phyloP scores from a whole-genome alignment of 2,888 invertebrate genomes.

The Sphaerophoria taeniata region DNA sequence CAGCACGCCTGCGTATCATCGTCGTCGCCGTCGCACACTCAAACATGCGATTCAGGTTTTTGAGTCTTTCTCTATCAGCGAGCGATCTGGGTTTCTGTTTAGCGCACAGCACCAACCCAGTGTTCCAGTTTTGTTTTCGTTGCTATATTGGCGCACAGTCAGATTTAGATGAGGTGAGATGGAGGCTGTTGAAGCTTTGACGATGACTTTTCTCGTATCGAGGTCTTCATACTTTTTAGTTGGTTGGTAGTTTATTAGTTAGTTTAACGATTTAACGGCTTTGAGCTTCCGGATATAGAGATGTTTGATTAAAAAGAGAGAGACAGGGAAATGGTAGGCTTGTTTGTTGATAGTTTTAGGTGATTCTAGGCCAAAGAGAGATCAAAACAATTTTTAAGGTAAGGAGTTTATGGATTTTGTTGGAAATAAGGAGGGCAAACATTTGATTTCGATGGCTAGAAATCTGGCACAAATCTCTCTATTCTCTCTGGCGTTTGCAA shows the following conservation, averaged over 20 bases:
- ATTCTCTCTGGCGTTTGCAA: no score
- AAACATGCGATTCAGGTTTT: constrained; percentile 48
- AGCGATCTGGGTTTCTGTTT: not conserved
- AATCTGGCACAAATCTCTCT: constrained; percentile 45
- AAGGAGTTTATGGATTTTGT: constrained; percentile 5
- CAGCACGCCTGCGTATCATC: constrained; percentile 70
- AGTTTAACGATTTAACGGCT: constrained; percentile 46
- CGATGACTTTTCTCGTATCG: constrained; percentile 43
- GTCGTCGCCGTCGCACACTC: constrained; percentile 2
- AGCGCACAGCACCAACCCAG: constrained; percentile 57
- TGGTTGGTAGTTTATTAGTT: constrained; percentile 9
- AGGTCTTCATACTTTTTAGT: constrained; percentile 54
- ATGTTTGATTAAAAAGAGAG: constrained; percentile 51
- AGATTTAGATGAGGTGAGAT: constrained; percentile 18
- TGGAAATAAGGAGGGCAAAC: constrained; percentile 44
- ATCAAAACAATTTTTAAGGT: constrained; percentile 37
- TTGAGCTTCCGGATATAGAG: constrained; percentile 67
- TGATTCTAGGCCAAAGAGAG: constrained; percentile 63
- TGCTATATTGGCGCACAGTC: constrained; percentile 29
- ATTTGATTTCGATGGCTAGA: constrained; percentile 1
- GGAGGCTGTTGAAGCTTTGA: constrained; percentile 31
- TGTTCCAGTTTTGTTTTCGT: constrained; percentile 73
- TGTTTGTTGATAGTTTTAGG: constrained; percentile 17
- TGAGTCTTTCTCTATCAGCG: constrained; percentile 60
- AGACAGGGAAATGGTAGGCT: constrained; percentile 17